phyloP scores from a whole-genome alignment of 1,140 invertebrate species.

The Ostrea denselamellosa region DNA sequence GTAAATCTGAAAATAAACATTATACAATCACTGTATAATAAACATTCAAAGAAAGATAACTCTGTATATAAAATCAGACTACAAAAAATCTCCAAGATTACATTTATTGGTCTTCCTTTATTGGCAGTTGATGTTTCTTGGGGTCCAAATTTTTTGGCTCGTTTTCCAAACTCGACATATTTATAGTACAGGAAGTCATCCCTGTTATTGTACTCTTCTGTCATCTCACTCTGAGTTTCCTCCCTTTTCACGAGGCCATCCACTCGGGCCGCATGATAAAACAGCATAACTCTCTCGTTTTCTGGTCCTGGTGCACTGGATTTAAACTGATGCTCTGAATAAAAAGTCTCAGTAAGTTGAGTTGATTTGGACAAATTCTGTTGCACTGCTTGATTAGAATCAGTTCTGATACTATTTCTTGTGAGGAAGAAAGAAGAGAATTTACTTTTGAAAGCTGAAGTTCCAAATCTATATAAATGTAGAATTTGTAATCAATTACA shows the following conservation, averaged over 20 bases:
- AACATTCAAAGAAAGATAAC: background rate
- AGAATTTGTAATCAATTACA: background rate
- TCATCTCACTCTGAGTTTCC: slow-evolving; percentile 82
- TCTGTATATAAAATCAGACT: background rate
- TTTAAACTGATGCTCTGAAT: slow-evolving; percentile 84
- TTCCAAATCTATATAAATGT: no score
- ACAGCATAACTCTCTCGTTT: slow-evolving; percentile 84
- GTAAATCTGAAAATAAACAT: background rate
- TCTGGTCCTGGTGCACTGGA: slow-evolving; percentile 80
- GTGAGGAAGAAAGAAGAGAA: no score
- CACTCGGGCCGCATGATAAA: slow-evolving; percentile 84
- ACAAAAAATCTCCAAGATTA: slow-evolving; percentile 61
- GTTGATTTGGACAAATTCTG: no score
- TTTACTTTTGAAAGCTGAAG: no score
- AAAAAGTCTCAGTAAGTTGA: no score
- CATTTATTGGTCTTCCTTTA: slow-evolving; percentile 77
- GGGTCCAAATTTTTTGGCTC: slow-evolving; percentile 78
- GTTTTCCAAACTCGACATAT: slow-evolving; percentile 77
- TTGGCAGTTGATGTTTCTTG: slow-evolving; percentile 65
- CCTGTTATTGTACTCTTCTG: slow-evolving; percentile 84
- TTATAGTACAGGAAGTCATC: slow-evolving; percentile 83
- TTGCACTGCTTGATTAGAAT: no score
- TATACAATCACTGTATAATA: background rate
- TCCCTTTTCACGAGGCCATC: slow-evolving; percentile 85
- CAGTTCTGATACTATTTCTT: no score